A percentile compares a stretch with the other conserved stretches of the same genome.
Conservation (phyloP, 2,113 vertebrate species). For the Psammodynastes pulverulentus region DNA sequence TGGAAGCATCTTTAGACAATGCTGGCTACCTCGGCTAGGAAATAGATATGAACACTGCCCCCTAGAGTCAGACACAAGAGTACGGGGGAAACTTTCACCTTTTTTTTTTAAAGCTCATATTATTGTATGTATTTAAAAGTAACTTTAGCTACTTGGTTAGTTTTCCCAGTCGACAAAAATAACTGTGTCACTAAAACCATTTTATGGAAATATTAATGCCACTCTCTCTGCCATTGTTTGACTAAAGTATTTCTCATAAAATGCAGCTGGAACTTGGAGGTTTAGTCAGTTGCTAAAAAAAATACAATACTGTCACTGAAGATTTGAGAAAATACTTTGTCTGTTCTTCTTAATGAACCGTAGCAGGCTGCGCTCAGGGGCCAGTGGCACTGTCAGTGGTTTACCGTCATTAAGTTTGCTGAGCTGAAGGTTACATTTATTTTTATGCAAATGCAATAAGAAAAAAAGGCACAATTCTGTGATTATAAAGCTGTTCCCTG, state of each 20-base stretch:
- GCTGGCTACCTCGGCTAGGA: not conserved
- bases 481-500: not conserved
- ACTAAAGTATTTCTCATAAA: conserved; percentile 34
- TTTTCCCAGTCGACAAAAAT: conserved; percentile 31
- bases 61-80: not conserved
- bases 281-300: conserved; percentile 7
- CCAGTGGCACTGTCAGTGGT: not conserved
- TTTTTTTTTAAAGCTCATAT: not conserved
- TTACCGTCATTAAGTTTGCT: conserved; percentile 14
- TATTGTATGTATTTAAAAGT: not conserved
- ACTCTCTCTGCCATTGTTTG: conserved; percentile 34
- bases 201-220: conserved; percentile 11
- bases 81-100: not conserved
- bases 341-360: conserved; percentile 30
- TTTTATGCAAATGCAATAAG: conserved; percentile 10
- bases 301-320: conserved; percentile 34
- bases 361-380: not conserved
- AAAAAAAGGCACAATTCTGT: conserved; percentile 12
- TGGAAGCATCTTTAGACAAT: not conserved
- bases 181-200: not conserved
- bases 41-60: not conserved
- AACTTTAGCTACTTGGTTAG: conserved; percentile 25
- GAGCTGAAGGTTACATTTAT: conserved; percentile 12
- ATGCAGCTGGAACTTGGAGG: conserved; percentile 25
- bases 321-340: conserved; percentile 16